Conservation (phyloP, 2,797 vertebrate species). For the Takifugu rubripes region DNA sequence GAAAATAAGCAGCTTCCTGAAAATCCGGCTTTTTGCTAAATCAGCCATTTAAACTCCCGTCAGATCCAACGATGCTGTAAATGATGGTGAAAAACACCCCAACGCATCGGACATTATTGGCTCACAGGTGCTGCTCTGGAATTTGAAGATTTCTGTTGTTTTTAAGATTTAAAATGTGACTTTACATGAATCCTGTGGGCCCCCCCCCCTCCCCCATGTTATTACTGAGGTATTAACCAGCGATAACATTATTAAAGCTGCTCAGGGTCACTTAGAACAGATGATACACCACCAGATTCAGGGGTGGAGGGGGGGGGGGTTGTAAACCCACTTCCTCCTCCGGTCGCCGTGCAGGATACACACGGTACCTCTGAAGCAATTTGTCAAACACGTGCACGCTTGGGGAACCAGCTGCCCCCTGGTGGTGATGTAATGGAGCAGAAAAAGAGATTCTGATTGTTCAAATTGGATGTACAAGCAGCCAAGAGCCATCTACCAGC, state of each 20-base stretch:
- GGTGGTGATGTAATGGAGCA: slow-evolving; percentile 77
- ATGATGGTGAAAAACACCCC: slow-evolving; percentile 80
- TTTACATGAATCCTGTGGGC: neutral
- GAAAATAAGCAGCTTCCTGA: slow-evolving; percentile 79
- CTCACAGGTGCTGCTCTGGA: too few relatives aligned
- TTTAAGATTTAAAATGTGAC: neutral
- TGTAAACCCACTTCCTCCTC: slow-evolving; percentile 41
- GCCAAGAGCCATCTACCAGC: slow-evolving; percentile 54
- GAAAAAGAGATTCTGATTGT: slow-evolving; percentile 73
- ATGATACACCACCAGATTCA: slow-evolving; percentile 39
- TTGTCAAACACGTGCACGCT: slow-evolving; percentile 71
- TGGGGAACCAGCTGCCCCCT: slow-evolving; percentile 78
- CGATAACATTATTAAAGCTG: slow-evolving; percentile 17
- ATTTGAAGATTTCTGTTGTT: neutral
- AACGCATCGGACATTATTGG: too few relatives aligned
- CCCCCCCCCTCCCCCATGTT: neutral
- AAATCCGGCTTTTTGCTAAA: slow-evolving; percentile 92
- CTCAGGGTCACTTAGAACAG: slow-evolving; percentile 40
- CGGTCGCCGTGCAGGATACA: slow-evolving; percentile 62
- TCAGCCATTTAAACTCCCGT: slow-evolving; percentile 91
- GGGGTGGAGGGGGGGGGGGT: slow-evolving; percentile 43
- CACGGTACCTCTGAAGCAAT: slow-evolving; percentile 63
- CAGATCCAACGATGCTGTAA: slow-evolving; percentile 89
- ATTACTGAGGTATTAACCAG: neutral
- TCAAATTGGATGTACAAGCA: slow-evolving; percentile 68